Base-by-base conservation (phyloP, 2,888 invertebrate species). In the Epistrophe grossulariae region DNA sequence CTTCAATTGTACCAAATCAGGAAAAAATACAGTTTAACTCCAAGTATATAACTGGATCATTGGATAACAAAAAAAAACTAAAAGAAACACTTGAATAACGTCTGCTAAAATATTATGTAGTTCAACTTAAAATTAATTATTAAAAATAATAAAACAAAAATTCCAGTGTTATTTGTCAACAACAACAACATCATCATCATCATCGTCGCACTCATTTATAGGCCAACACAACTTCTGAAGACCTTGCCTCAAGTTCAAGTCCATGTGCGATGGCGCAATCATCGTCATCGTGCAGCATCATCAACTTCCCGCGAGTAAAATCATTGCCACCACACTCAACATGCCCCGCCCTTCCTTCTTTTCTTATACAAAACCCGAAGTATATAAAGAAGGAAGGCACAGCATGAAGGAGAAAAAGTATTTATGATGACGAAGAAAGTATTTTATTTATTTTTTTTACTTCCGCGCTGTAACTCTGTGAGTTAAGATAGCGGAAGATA, bases 231-330 rank as follows among this genome's bases (percentile, higher is more conserved):
- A 4, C 1, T 35, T 35, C 55, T 55, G 19, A 48, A 84, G 79
- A 80, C 84, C 80, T 84, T 84, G 62, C 40, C 3, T 66, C 80
- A 84, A 84, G 84, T 84, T 84, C 84, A 84, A 84, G 84, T 77
- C 76, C 31, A 15, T 28, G 31, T 9, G 40, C 19, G 15, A 84
- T 84, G 80, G 68, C 84, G 84, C 80, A 84, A 84, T 72, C 76
- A 84, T 68, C 76, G 48, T 72, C 76, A 84, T 68, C 76, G 48
- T 57, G 31, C 72, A 78, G 35, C 84, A 72, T 64, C 78, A 57
- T 76, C 19, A 40, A 24, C 40, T 13, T 31, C 31, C 15, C 24
- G 4, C 24, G 11, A 50, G 50, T 50, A 50, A 50, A 40, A 60
- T 60, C 40, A 40, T 3, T 40, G 40, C 40, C 40, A 45, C 40